Evolutionary conservation across 2,797 vertebrate genomes (phyloP).

Genomic region (Neosalanx taihuensis): DNA sequence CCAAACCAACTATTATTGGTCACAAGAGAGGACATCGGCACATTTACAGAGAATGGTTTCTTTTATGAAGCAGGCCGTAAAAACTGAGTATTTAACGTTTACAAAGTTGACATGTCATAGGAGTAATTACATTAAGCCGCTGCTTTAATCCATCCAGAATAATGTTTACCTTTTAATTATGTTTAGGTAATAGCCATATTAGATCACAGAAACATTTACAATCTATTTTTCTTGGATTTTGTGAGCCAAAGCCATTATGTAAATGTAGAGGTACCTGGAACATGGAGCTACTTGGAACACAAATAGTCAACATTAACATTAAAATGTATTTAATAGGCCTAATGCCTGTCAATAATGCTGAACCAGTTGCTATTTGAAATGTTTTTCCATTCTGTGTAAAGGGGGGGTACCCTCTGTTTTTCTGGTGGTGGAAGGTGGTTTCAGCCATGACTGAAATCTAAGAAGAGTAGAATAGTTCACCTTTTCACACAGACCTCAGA

Average conservation of each 20-base stretch:
- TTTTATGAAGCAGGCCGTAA: slow-evolving; percentile 73
- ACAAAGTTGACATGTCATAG: slow-evolving; percentile 60
- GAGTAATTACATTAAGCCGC: slow-evolving; percentile 63
- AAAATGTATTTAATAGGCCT: slow-evolving; percentile 6
- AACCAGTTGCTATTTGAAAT: slow-evolving; percentile 18
- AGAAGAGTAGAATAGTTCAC: slow-evolving; percentile 24
- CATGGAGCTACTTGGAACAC: slow-evolving; percentile 3
- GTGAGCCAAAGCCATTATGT: slow-evolving; percentile 31
- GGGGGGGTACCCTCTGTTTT: slow-evolving; percentile 37
- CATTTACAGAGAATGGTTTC: slow-evolving; percentile 67
- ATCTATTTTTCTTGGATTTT: slow-evolving; percentile 45
- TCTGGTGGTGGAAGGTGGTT: slow-evolving; percentile 38
- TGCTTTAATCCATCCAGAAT: slow-evolving; percentile 65
- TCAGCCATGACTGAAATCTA: slow-evolving; percentile 34
- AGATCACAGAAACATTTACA: slow-evolving; percentile 56
- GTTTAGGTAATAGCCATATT: slow-evolving; percentile 48
- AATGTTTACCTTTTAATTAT: slow-evolving; percentile 70
- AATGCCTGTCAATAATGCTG: slow-evolving; percentile 17
- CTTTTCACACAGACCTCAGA: slow-evolving; percentile 39
- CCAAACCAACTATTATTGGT: slow-evolving; percentile 56
- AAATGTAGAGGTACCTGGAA: slow-evolving; percentile 17
- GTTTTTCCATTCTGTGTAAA: slow-evolving; percentile 30
- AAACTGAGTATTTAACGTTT: slow-evolving; percentile 58
- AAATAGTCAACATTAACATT: slow-evolving; percentile 13
- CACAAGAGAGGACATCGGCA: slow-evolving; percentile 69